Evolutionary conservation across 2,888 invertebrate genomes (phyloP), one percentile per base, ranked within the genome.

Genomic region (Malthinus seriepunctatus): DNA sequence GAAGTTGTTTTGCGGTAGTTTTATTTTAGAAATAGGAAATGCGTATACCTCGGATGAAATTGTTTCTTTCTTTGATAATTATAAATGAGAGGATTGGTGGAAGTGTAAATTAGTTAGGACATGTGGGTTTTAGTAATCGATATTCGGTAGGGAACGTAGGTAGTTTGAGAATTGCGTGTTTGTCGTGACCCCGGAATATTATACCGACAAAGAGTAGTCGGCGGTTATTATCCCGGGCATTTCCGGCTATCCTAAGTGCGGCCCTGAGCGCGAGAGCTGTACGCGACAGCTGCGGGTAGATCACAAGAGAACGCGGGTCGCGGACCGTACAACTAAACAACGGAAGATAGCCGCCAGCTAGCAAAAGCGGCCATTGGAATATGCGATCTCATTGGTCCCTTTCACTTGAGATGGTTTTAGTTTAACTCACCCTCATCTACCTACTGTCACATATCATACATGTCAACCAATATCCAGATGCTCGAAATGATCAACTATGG

Each of bases 271-370:
- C 65, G 63, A 61, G 23, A 23, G 63, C 61, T 62, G 62, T 57
- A 57, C 67, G 67, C 68, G 69, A 69, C 69, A 69, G 69, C 64
- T 65, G 68, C 64, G 65, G 66, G 66, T 66, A 68, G 61, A 66
- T 66, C 68, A 67, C 67, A 67, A 63, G 62, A 53, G 51, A 50
- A 56, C 58, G 65, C 60, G 62, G 66, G 63, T 63, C 81, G 81
- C 79, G 79, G 72, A 77, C 76, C 80, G 80, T 79, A 79, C 76
- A 79, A 78, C 14, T 42, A 76, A 79, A 79, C 79, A 75, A 73
- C 73, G 77, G 78, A 80, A 76, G 77, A 78, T 77, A 74, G 77
- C 75, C 75, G 76, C 78, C 75, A 77, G 78, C 76, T 74, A 23
- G 23, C 62, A 62, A 76, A 12, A 10, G 67, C 77, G 78, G 78